phyloP scores from a whole-genome alignment of 2,797 vertebrate genomes.

The Syngnathus rostellatus region DNA sequence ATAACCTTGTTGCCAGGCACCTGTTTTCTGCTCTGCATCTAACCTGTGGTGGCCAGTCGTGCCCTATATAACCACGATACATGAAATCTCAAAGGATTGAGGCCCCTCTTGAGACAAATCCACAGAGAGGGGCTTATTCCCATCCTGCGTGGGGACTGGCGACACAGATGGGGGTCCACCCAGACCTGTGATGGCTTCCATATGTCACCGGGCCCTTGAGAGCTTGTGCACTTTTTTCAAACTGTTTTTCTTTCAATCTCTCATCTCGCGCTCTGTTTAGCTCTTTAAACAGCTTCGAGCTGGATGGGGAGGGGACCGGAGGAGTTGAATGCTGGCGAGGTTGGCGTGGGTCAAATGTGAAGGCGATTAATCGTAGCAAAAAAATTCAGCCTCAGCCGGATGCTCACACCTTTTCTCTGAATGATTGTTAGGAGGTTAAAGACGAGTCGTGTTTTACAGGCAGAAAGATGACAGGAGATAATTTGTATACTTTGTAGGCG shows the following conservation, averaged over 20 bases:
- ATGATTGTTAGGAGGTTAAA: slow-evolving; percentile 48
- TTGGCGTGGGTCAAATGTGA: slow-evolving; percentile 40
- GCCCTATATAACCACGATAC: slow-evolving; percentile 30
- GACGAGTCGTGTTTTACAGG: slow-evolving; percentile 46
- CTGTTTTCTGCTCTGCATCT: slow-evolving; percentile 58
- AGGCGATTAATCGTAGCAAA: slow-evolving; percentile 41
- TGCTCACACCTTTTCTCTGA: slow-evolving; percentile 21
- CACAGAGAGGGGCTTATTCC: slow-evolving; percentile 65
- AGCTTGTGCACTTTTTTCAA: slow-evolving; percentile 22
- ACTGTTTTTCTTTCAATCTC: slow-evolving; percentile 60
- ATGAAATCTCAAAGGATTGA: slow-evolving; percentile 48
- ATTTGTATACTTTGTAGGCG: slow-evolving; percentile 42
- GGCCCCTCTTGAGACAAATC: slow-evolving; percentile 58
- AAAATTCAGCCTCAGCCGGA: slow-evolving; percentile 24
- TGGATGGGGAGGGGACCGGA: slow-evolving; percentile 20
- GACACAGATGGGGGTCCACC: slow-evolving; percentile 64
- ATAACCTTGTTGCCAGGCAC: slow-evolving; percentile 45
- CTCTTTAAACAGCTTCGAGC: slow-evolving; percentile 37
- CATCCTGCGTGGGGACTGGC: slow-evolving; percentile 55
- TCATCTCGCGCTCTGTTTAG: slow-evolving; percentile 57
- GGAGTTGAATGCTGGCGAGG: slow-evolving; percentile 22
- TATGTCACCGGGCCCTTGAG: slow-evolving; percentile 59
- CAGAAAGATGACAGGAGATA: slow-evolving; percentile 45
- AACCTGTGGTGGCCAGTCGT: slow-evolving; percentile 7
- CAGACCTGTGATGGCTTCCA: slow-evolving; percentile 67